Conservation (phyloP, 2,888 invertebrate species). For the Argynnis bischoffii region DNA sequence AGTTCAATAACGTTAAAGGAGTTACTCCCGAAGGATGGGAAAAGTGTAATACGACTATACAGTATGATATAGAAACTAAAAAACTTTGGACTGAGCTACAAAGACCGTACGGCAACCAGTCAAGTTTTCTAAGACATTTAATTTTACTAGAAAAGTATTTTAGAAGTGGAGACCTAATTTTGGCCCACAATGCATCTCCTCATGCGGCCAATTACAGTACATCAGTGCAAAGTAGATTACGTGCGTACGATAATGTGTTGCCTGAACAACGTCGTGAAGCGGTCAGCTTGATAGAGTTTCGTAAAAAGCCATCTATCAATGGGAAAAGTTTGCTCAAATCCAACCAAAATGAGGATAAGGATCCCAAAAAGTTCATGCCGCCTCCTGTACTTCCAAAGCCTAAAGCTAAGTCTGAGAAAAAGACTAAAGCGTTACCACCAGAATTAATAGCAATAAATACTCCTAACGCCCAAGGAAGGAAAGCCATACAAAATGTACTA, state of each 20-base stretch:
- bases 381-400: constrained; percentile 59
- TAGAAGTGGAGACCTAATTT: constrained; percentile 88
- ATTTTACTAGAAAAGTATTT: constrained; percentile 92
- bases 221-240: constrained; percentile 89
- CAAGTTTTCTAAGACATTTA: constrained; percentile 91
- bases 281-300: constrained; percentile 70
- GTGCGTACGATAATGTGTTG: constrained; percentile 87
- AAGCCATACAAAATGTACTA: constrained; percentile 74
- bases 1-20: constrained; percentile 87
- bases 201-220: constrained; percentile 90
- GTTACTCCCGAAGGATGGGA: constrained; percentile 93
- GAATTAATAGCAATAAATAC: constrained; percentile 83
- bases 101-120: constrained; percentile 93
- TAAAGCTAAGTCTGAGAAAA: constrained; percentile 56
- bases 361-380: constrained; percentile 66
- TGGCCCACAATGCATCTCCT: constrained; percentile 87
- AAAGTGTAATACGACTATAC: constrained; percentile 89
- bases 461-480: constrained; percentile 69
- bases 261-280: constrained; percentile 61
- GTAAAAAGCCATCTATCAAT: constrained; percentile 69
- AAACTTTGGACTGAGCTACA: constrained; percentile 91
- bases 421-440: constrained; percentile 74
- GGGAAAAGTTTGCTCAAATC: constrained; percentile 74
- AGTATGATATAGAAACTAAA: constrained; percentile 92
- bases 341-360: constrained; percentile 63